A percentile compares a stretch with the other conserved stretches of the same genome.
These are phyloP conservation scores for Ageneiosus marmoratus DNA, from an alignment of 2,113 vertebrate species.

Conservation along the genomic window DNA sequence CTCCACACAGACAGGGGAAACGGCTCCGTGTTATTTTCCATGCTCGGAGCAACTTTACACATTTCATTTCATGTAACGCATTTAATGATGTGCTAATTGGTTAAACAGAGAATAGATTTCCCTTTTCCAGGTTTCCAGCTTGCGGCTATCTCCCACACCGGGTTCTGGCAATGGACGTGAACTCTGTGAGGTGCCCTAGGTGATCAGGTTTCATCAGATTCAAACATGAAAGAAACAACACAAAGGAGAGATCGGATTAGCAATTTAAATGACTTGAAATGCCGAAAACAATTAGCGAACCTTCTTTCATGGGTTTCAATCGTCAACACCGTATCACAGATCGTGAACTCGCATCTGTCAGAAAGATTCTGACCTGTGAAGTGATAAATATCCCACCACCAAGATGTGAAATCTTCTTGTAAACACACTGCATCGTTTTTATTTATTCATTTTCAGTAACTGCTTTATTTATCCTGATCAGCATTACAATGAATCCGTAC, in stretches of 20 bases:
- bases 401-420: too few species aligned
- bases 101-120: conserved; percentile 5
- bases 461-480: too few species aligned
- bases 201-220: neutral
- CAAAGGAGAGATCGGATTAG: neutral
- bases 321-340: neutral
- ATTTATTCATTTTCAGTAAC: too few species aligned
- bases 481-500: too few species aligned
- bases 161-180: conserved; percentile 1
- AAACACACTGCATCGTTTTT: too few species aligned
- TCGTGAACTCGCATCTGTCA: too few species aligned
- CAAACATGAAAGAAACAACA: neutral
- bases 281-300: neutral
- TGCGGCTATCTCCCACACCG: neutral
- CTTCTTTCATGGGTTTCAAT: neutral
- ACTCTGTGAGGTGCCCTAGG: neutral
- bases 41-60: neutral
- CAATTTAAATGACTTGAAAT: neutral
- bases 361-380: too few species aligned
- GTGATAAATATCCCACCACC: too few species aligned
- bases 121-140: conserved; percentile 14
- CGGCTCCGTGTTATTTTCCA: neutral
- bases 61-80: neutral
- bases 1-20: neutral
- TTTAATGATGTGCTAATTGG: conserved; percentile 22